Percentiles rank a stretch among this genome's conserved stretches.
These are phyloP conservation scores for Caradrina kadenii DNA, from an alignment of 2,888 invertebrate species.

Conservation along the genomic window DNA sequence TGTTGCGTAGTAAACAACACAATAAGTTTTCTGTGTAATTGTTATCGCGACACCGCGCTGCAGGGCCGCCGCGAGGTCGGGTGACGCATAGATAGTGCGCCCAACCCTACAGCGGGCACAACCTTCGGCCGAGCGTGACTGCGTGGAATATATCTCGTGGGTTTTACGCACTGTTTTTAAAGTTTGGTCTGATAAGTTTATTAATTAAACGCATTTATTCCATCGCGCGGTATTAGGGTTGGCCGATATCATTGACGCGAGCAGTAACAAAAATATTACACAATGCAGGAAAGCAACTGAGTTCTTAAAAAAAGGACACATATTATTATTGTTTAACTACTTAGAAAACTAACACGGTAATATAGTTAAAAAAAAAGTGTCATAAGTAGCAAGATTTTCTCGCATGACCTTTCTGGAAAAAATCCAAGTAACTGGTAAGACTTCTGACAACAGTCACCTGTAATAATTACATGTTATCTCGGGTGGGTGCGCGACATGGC, in stretches of 20 bases:
- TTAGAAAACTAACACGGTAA: too few relatives aligned
- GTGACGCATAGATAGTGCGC: slow-evolving; percentile 81
- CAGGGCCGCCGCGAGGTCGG: slow-evolving; percentile 71
- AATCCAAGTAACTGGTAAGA: not conserved
- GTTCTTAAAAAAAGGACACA: too few relatives aligned
- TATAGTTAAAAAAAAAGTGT: too few relatives aligned
- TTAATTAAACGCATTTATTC: not conserved
- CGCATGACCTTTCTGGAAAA: not conserved
- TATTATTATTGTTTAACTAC: too few relatives aligned
- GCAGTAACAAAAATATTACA: not conserved
- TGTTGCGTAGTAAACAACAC: slow-evolving; percentile 68
- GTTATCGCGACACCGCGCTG: slow-evolving; percentile 82
- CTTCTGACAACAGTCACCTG: slow-evolving; percentile 30
- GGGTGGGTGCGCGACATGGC: slow-evolving; percentile 7
- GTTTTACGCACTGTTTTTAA: slow-evolving; percentile 35
- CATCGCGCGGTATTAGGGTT: not conserved
- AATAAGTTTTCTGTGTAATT: slow-evolving; percentile 83
- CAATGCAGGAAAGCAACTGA: not conserved
- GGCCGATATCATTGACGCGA: not conserved
- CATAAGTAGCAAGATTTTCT: not conserved
- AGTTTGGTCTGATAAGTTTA: slow-evolving; percentile 14
- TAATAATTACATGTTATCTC: slow-evolving; percentile 40
- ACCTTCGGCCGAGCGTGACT: slow-evolving; percentile 66
- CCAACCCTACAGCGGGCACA: slow-evolving; percentile 74
- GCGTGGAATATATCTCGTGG: slow-evolving; percentile 16